Percentiles rank a stretch among this genome's conserved stretches.
These are phyloP conservation scores for Drosophila punjabiensis DNA, from an alignment of 1,140 invertebrate species.

Conservation along the genomic window DNA sequence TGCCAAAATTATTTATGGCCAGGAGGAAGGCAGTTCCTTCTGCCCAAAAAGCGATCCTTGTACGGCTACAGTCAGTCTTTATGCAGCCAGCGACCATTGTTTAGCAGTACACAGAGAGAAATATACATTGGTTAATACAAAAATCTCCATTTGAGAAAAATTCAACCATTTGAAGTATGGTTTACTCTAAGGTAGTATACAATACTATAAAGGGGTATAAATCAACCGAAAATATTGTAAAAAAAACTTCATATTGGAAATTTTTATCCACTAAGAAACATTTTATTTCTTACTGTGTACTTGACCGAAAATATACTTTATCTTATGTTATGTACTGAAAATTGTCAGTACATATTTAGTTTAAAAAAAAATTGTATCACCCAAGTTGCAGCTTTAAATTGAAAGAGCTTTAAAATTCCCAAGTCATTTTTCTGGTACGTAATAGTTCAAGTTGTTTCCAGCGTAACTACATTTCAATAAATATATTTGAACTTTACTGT, in stretches of 20 bases:
- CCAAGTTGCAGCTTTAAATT: not conserved
- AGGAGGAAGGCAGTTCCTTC: no score
- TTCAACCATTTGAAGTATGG: not conserved
- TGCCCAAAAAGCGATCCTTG: not conserved
- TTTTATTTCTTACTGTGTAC: no score
- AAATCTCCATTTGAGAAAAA: not conserved
- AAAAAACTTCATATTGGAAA: no score
- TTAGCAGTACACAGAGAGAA: not conserved
- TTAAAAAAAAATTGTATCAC: not conserved
- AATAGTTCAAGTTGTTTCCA: no score
- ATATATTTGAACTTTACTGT: no score
- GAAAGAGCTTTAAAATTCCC: not conserved
- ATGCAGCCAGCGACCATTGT: not conserved
- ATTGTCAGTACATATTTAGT: no score
- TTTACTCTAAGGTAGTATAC: not conserved
- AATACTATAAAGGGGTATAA: no score
- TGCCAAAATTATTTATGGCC: conserved; percentile 20
- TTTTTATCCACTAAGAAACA: no score
- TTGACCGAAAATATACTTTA: no score
- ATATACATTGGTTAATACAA: not conserved
- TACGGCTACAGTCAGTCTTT: not conserved
- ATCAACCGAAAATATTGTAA: no score
- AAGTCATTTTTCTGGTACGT: not conserved
- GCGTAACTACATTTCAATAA: not conserved
- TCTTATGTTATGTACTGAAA: no score